Evolutionary conservation across 2,797 vertebrate species (phyloP).

Genomic region (Lutjanus campechanus): DNA sequence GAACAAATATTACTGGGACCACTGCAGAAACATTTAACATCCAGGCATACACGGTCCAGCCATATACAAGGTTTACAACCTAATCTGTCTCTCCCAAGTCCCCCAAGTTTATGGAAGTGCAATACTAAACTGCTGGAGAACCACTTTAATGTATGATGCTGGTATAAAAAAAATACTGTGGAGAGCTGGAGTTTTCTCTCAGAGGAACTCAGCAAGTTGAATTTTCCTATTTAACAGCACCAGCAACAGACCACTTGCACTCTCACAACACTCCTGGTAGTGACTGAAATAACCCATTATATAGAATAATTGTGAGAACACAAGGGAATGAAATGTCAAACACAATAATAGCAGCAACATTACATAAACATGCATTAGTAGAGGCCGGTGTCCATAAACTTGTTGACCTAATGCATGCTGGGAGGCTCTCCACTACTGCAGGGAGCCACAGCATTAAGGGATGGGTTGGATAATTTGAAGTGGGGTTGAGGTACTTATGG

Average conservation of each 20-base stretch:
- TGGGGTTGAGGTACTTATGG: no score
- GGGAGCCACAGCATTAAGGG: not conserved
- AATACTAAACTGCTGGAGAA: not conserved
- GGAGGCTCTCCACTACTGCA: not conserved
- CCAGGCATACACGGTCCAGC: no score
- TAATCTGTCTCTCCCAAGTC: no score
- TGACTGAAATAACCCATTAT: not conserved
- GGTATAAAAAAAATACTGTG: not conserved
- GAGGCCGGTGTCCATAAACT: not conserved
- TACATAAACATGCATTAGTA: not conserved
- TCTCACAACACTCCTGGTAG: not conserved
- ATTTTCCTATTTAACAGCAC: not conserved
- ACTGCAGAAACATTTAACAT: no score
- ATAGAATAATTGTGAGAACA: not conserved
- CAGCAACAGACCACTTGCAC: not conserved
- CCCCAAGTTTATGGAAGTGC: not conserved
- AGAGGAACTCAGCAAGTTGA: not conserved
- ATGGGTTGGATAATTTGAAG: no score
- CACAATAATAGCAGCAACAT: not conserved
- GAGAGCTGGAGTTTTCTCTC: not conserved
- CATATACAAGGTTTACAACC: no score
- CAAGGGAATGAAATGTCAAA: not conserved
- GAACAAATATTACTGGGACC: no score
- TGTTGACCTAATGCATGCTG: not conserved
- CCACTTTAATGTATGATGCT: not conserved